These are phyloP conservation scores for Desmophyllum pertusum DNA, from an alignment of 92 coral and sea anemone genomes.

Conservation along the genomic window DNA sequence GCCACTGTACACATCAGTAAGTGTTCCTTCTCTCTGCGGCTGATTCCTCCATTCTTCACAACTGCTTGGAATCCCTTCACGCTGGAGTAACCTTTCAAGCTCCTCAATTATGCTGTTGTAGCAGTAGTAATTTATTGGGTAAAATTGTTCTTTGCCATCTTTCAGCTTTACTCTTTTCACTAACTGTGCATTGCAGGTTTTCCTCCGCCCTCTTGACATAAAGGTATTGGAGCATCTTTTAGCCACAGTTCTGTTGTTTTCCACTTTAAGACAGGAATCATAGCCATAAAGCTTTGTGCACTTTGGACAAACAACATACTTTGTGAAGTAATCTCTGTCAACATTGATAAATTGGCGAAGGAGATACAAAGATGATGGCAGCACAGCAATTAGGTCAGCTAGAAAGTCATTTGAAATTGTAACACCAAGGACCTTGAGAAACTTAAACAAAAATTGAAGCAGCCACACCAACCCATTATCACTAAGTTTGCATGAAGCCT, in stretches of 20 bases:
- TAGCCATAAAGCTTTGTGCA: slow-evolving; percentile 3
- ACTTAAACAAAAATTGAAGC: slow-evolving; percentile 49
- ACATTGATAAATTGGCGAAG: slow-evolving; percentile 4
- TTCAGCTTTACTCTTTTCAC: not conserved
- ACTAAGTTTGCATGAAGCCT: slow-evolving; percentile 42
- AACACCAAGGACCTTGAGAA: slow-evolving; percentile 62
- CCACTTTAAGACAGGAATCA: not conserved
- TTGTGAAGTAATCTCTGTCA: not conserved
- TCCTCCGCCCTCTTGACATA: not conserved
- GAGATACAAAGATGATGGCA: slow-evolving; percentile 10
- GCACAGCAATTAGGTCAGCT: not conserved
- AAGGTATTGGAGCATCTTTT: not conserved
- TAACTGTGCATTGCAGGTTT: not conserved
- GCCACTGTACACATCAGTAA: slow-evolving; percentile 53
- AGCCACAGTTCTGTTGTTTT: slow-evolving; percentile 12
- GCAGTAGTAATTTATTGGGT: slow-evolving; percentile 1
- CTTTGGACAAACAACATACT: slow-evolving; percentile 5
- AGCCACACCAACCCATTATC: slow-evolving; percentile 81
- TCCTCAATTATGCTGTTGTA: slow-evolving; percentile 11
- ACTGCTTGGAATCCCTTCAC: slow-evolving; percentile 19
- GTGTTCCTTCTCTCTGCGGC: slow-evolving; percentile 2
- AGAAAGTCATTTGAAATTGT: slow-evolving; percentile 39
- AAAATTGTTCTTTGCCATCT: slow-evolving; percentile 8
- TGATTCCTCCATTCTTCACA: slow-evolving; percentile 53
- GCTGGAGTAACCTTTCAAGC: not conserved